Evolutionary conservation across 1,140 invertebrate species (phyloP), one percentile per base, ranked within the genome.

Genomic region (Musca vetustissima): DNA sequence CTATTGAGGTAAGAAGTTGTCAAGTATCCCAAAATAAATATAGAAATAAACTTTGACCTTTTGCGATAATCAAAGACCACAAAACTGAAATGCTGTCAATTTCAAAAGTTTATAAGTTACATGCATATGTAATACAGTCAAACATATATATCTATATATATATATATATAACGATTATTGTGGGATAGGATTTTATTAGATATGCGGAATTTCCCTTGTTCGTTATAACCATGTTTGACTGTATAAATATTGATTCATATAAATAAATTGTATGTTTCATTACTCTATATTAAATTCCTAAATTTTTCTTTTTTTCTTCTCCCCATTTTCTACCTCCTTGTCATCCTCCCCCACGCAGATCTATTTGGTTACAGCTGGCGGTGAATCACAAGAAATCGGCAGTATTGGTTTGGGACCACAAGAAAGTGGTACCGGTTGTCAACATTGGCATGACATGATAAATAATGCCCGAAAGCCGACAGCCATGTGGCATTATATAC

Each of bases 361-460:
- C 86, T 73, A 81, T 55, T 77, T 83, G 15, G 78, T 83, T n/a
- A 73, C 74, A 0, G 74, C 82, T 1, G 85, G 87, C 28, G 87
- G 86, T 72, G 86, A 87, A 70, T 84, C 86, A 59, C 83, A 84
- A 59, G 86, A 86, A 67, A 90, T 91, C 72, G 88, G 90, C 14
- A 90, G 86, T 73, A 89, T 87, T 59, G 86, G 89, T 25, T 85
- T 92, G 43, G 85, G 93, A 17, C 92, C 92, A 88, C 36, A 86
- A 86, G 68, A 88, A 87, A 77, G 85, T 85, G 50, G 87, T 83
- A 50, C 84, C 84, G 61, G 88, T 85, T 75, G 85, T 86, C 69
- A 91, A 57, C 93, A 94, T 81, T 94, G 92, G 93, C 85, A 88
- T 65, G 88, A 92, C 71, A 93, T 94, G 90, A 88, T 88, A 13